Percentiles rank a stretch among this genome's conserved stretches.
phyloP scores from a whole-genome alignment of 2,888 invertebrate genomes.

The Volucella zonaria region DNA sequence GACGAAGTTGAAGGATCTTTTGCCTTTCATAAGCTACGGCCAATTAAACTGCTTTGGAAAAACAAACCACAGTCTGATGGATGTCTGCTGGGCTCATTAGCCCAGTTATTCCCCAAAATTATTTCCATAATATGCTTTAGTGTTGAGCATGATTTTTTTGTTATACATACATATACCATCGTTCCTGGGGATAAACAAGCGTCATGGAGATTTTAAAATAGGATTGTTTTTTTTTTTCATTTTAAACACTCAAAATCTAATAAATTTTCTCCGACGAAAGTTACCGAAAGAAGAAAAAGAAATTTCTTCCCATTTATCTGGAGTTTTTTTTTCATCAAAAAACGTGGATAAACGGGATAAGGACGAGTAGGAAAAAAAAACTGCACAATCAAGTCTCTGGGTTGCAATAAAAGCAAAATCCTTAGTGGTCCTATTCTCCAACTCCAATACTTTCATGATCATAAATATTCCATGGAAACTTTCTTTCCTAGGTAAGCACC shows the following conservation, averaged over 20 bases:
- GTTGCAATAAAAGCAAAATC: slow-evolving; percentile 62
- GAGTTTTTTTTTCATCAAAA: not conserved
- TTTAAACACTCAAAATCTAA: slow-evolving; percentile 8
- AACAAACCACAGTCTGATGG: too few species aligned
- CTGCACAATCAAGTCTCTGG: slow-evolving; percentile 68
- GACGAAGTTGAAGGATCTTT: too few species aligned
- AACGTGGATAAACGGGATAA: not conserved
- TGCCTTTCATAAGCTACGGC: too few species aligned
- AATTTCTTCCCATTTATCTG: slow-evolving; percentile 62
- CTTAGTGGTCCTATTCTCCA: slow-evolving; percentile 31
- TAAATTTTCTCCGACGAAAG: slow-evolving; percentile 14
- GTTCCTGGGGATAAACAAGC: not conserved
- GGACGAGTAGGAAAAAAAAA: not conserved
- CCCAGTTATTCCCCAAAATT: not conserved
- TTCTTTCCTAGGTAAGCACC: slow-evolving; percentile 37
- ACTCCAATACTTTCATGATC: slow-evolving; percentile 34
- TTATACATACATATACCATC: not conserved
- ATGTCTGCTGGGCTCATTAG: too few species aligned
- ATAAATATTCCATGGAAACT: slow-evolving; percentile 61
- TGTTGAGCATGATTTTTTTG: too few species aligned
- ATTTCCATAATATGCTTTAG: not conserved
- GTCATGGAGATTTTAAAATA: slow-evolving; percentile 15
- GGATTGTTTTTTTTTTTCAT: not conserved
- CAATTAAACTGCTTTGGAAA: too few species aligned
- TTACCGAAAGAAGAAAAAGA: not conserved